Evolutionary conservation across 2,797 vertebrate species (phyloP), one percentile per base, ranked within the genome.

Genomic region (Amniataba percoides): DNA sequence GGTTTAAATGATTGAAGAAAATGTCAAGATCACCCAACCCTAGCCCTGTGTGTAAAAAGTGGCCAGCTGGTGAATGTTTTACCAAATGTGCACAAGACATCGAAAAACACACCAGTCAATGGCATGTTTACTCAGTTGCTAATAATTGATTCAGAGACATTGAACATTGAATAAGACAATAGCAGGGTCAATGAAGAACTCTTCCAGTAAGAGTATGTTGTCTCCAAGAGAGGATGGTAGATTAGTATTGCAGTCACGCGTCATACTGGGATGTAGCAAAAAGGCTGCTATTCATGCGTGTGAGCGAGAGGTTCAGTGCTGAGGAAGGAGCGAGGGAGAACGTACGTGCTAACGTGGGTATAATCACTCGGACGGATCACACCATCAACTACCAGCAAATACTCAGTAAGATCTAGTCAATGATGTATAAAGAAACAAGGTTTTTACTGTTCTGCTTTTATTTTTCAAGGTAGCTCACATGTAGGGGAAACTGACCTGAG

Each of bases 181-280:
- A 43, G 15, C 4, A 43, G 42, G 7, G 19, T 65, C 36, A 64
- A 64, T 80, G 49, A 76, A 62, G 64, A 83, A 48, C 71, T 73
- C 64, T 31, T 77, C 67, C 74, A 71, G 61, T 57, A 7, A 43
- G 68, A 77, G 66, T 63, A 46, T 75, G 82, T 34, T 45, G 75
- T 70, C 65, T 85, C 68, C 74, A 69, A 84, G 86, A 65, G 21
- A 43, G 14, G 77, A 73, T 64, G 84, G 81, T 80, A 48, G 85
- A 94, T 95, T 94, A 94, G 89, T 85, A 94, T 92, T 93, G 87
- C 89, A 2, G 48, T 84, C 93, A 93, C 82, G 89, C 84, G 67
- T 90, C 81, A 84, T 77, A 80, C 88, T 92, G 85, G 83, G 89
- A 84, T 60, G 82, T 89, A 87, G 87, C 82, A 91, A 89, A 91